A percentile compares a stretch with the other conserved stretches of the same genome.
These are phyloP conservation scores for Spodoptera littoralis DNA, from an alignment of 2,888 invertebrate species.

Conservation along the genomic window DNA sequence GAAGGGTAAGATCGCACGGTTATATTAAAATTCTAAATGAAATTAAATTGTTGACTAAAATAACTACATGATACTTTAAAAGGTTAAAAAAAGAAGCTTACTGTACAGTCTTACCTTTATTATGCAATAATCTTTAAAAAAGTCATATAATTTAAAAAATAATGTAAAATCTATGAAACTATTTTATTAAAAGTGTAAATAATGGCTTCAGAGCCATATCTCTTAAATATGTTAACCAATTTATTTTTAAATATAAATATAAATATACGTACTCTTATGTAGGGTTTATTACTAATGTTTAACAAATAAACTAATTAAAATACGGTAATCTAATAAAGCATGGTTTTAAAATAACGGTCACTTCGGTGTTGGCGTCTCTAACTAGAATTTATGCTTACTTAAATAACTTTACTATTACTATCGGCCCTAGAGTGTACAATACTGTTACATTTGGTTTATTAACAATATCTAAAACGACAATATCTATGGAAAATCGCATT, in stretches of 20 bases:
- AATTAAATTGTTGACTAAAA: no score
- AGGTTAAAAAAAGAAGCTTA: no score
- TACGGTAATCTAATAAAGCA: conserved; percentile 45
- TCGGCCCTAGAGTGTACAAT: conserved; percentile 11
- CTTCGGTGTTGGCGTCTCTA: conserved; percentile 39
- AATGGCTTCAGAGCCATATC: no score
- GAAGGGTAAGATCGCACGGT: background rate
- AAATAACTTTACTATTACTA: conserved; percentile 14
- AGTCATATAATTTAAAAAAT: no score
- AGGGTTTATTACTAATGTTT: conserved; percentile 13
- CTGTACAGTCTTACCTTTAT: no score
- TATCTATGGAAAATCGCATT: conserved; percentile 41
- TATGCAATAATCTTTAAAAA: no score
- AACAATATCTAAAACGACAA: conserved; percentile 17
- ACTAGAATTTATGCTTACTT: conserved; percentile 26
- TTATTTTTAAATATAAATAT: no score
- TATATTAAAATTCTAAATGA: no score
- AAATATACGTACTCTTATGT: background rate
- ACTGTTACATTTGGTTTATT: conserved; percentile 6
- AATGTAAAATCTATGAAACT: no score
- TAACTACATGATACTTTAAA: no score
- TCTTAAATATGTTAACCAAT: no score
- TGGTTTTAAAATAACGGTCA: conserved; percentile 45
- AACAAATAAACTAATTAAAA: conserved; percentile 12
- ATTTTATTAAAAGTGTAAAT: no score